A percentile compares a stretch with the other conserved stretches of the same genome.
Conservation (phyloP, 2,888 invertebrate species). For the Cataglyphis altisquamis region DNA sequence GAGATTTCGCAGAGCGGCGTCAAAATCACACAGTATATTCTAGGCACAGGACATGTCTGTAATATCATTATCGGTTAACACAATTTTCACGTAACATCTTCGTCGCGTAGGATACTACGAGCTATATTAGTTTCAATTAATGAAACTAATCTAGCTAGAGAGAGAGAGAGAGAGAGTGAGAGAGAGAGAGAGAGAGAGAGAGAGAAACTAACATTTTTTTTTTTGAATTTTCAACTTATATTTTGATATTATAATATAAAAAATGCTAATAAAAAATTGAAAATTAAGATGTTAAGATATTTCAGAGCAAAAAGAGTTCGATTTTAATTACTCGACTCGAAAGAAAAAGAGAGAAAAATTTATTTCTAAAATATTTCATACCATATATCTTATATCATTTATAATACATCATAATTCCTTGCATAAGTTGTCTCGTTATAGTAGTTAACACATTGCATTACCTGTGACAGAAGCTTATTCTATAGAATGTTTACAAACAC, state of each 20-base stretch:
- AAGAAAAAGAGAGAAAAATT: background rate
- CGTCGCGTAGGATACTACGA: background rate
- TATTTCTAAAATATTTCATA: background rate
- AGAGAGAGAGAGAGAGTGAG: too few relatives aligned
- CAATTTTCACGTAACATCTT: conserved; percentile 43
- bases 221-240: background rate
- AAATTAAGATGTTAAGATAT: background rate
- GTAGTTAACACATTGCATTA: conserved; percentile 35
- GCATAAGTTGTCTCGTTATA: background rate
- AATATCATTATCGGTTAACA: conserved; percentile 42
- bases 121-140: conserved; percentile 20
- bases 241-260: background rate
- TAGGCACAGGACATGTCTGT: conserved; percentile 16
- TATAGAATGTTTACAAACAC: conserved; percentile 35
- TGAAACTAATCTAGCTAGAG: conserved; percentile 3
- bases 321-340: background rate
- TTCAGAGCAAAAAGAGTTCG: background rate
- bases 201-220: background rate
- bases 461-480: conserved; percentile 13
- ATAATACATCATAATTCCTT: background rate
- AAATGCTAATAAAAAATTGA: background rate
- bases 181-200: too few relatives aligned
- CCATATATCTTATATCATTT: background rate
- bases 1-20: conserved; percentile 38
- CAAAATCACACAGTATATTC: conserved; percentile 47